Percentiles rank a stretch among this genome's conserved stretches.
Evolutionary conservation across 2,797 vertebrate species (phyloP).

Genomic region (Melanogrammus aeglefinus): DNA sequence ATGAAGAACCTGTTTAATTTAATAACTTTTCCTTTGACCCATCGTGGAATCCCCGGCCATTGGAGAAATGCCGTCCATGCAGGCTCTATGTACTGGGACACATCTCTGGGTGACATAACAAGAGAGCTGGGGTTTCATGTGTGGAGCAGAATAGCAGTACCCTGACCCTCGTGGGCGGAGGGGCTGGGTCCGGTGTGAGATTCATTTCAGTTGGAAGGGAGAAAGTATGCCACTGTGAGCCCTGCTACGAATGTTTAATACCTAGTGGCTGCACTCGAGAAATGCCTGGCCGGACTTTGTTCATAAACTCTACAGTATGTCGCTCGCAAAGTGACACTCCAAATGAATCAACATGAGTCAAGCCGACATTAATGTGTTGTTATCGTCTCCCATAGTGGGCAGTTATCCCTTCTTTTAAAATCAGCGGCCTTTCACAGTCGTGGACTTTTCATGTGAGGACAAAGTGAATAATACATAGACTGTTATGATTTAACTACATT

Average conservation of each 20-base stretch:
- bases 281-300: background rate
- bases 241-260: background rate
- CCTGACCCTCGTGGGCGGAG: no score
- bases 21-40: background rate
- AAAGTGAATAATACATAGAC: background rate
- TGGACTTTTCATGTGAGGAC: background rate
- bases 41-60: background rate
- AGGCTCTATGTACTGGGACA: background rate
- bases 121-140: background rate
- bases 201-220: background rate
- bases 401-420: no score
- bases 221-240: background rate
- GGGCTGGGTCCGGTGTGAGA: background rate
- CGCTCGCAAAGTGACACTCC: background rate
- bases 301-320: background rate
- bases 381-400: no score
- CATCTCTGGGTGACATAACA: background rate
- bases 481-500: background rate
- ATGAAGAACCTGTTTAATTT: background rate
- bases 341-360: no score
- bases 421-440: no score
- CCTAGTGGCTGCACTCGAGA: background rate
- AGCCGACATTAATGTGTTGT: no score
- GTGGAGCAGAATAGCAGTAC: background rate
- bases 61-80: background rate